Evolutionary conservation across 2,797 vertebrate species (phyloP), one percentile per base, ranked within the genome.

Genomic region (Epinephelus awoara): DNA sequence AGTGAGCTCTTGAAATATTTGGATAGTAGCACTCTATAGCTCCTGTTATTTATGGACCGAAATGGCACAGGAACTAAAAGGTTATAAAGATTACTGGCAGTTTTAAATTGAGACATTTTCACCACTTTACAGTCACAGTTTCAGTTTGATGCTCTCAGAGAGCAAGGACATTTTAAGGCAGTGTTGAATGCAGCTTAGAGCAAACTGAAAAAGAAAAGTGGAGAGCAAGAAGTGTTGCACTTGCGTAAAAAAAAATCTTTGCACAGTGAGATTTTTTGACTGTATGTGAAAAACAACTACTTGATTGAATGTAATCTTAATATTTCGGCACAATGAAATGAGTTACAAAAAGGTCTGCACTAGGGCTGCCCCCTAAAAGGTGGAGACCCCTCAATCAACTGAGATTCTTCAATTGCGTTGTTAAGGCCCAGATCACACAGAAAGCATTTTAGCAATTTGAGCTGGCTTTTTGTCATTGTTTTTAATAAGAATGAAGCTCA

Each of bases 1-100:
- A 81, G 76, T 77, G 77, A 90, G 74, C 61, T 58, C 75, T 57
- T 61, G 54, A 44, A 75, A 80, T 83, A 72, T 82, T 88, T 87
- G 84, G 83, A 78, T 44, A 58, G 77, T 74, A 77, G 80, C 84
- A 85, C 61, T 67, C 47, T 34, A 44, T 15, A 15, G 54, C 67
- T 67, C 46, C 54, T 50, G 7, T 71, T 80, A 47, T 71, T 75
- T 69, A 21, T 68, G 75, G 71, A 64, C 55, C 23, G 13, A 72
- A 73, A 83, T 58, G 75, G 29, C 69, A 69, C 79, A 83, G 59
- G 23, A 68, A 61, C 42, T 52, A 2, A 58, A 29, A 57, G n/a
- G 50, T 56, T 34, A 21, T 38, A 72, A 15, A 25, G 15, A 49
- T 12, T 7, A 10, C 61, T 23, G 54, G 14, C 54, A 51, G 71